These are phyloP conservation scores for Leptothorax acervorum DNA, from an alignment of 2,888 invertebrate genomes.

Conservation along the genomic window DNA sequence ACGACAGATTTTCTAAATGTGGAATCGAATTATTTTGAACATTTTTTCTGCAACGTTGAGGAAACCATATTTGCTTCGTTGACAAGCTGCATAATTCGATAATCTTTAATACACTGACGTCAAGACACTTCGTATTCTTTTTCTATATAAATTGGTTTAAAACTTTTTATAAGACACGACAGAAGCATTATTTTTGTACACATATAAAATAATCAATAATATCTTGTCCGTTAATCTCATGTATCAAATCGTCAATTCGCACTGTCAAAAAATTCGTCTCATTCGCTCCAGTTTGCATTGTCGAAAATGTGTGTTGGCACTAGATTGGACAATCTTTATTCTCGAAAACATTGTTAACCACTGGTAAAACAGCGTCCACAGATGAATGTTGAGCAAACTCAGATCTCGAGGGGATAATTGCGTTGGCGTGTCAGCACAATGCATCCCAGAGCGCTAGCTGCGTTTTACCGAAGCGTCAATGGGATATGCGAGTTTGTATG, in stretches of 20 bases:
- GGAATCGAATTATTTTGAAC: neutral
- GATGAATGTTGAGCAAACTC: slow-evolving; percentile 19
- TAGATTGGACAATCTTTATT: slow-evolving; percentile 8
- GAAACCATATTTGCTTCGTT: neutral
- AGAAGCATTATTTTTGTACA: neutral
- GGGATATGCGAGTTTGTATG: slow-evolving; percentile 45
- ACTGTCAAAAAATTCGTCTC: neutral
- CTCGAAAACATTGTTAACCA: slow-evolving; percentile 42
- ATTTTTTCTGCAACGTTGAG: neutral
- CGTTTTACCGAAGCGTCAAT: slow-evolving; percentile 32
- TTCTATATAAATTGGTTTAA: neutral
- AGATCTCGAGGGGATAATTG: slow-evolving; percentile 51
- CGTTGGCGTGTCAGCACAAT: slow-evolving; percentile 28
- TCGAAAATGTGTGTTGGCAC: neutral
- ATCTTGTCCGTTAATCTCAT: neutral
- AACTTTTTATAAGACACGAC: neutral
- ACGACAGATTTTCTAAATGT: neutral
- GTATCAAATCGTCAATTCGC: neutral
- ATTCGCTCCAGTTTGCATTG: neutral
- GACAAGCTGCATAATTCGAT: neutral
- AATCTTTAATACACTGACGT: neutral
- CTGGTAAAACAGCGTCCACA: slow-evolving; percentile 39
- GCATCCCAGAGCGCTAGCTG: slow-evolving; percentile 20
- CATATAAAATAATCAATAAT: neutral
- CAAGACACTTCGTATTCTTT: neutral